Evolutionary conservation across 2,888 invertebrate species (phyloP), one percentile per base, ranked within the genome.

Genomic region (Brachypterus glaber): DNA sequence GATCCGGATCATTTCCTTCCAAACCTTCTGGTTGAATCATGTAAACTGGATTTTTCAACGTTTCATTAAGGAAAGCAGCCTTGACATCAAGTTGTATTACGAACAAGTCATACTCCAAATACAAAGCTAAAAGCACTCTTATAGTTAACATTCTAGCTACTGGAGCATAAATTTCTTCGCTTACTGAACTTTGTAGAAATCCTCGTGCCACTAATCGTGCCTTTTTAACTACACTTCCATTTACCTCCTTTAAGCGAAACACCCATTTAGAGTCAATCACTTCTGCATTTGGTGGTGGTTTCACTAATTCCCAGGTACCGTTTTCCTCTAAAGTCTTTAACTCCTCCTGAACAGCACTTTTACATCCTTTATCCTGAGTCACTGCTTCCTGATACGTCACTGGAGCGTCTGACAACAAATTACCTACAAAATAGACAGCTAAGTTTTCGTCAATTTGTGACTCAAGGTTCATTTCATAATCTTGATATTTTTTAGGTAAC

Each of bases 201-300:
- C 45, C 42, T 17, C 44, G 36, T 7, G 44, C 44, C 9, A 45
- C 47, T 17, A 45, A 30, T 24, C 44, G 32, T 18, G 47, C 42
- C 35, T 44, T 43, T 16, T 42, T 44, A 8, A 30, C 21, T 14
- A 16, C n/a, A 25, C 30, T 31, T 15, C 39, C 39, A 16, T 38
- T 13, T 18, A 37, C 13, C 34, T 35, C 36, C 39, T 47, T 47
- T 31, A 37, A 24, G 4, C 21, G 17, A 36, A 47, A 45, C 2
- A 48, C 33, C 46, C 46, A 48, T 31, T 36, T 44, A 15, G 40
- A 48, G 32, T 48, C 47, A 7, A 45, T 44, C 2, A 44, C 32
- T 5, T 37, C 40, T 33, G 14, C 35, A 30, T 38, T 18, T 24
- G 35, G 4, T 7, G 45, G 39, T 29, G 18, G 21, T 24, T 8